These are phyloP conservation scores for Cheumatopsyche charites DNA, from an alignment of 1,140 invertebrate genomes.

Conservation along the genomic window DNA sequence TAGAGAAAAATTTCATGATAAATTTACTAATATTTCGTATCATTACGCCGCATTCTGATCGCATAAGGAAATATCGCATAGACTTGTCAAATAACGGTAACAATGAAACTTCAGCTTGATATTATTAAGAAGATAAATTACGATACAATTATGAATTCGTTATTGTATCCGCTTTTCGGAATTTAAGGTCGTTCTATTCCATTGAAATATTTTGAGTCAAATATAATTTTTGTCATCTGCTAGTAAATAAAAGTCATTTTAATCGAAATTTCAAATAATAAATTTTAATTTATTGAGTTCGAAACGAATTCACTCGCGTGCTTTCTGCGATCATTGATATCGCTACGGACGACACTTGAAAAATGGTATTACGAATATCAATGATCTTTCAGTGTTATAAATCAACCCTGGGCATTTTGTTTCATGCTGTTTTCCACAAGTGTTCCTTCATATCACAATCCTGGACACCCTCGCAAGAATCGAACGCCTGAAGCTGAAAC, in stretches of 20 bases:
- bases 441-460: conserved; percentile 5
- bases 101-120: neutral
- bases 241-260: no score
- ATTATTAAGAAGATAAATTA: conserved; percentile 11
- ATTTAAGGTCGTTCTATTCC: conserved; percentile 10
- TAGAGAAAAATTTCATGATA: neutral
- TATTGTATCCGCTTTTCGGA: conserved; percentile 13
- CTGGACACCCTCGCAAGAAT: no score
- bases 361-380: neutral
- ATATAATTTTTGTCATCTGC: no score
- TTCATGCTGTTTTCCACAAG: neutral
- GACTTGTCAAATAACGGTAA: neutral
- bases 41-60: no score
- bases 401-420: neutral
- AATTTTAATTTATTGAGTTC: no score
- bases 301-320: neutral
- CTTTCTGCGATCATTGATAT: conserved; percentile 4
- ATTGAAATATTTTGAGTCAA: no score
- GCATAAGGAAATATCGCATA: no score
- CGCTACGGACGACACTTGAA: neutral
- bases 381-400: neutral
- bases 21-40: neutral
- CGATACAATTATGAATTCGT: neutral
- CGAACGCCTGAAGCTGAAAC: no score
- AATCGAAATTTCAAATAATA: no score